phyloP scores from a whole-genome alignment of 1,140 invertebrate genomes.

The Bombus vancouverensis region DNA sequence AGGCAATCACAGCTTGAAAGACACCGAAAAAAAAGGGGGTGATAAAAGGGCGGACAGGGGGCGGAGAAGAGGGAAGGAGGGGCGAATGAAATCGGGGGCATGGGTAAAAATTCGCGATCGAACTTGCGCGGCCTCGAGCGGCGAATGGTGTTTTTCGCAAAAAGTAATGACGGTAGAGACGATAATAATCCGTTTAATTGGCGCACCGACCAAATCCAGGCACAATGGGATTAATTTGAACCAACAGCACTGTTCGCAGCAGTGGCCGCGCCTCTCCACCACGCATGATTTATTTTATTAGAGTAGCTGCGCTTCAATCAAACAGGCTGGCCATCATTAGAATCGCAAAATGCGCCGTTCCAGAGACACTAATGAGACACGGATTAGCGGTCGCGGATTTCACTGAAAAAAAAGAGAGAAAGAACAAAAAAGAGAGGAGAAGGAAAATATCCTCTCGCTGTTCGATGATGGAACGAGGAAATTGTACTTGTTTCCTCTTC shows the following conservation, averaged over 20 bases:
- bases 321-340: conserved; percentile 70
- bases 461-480: conserved; percentile 9
- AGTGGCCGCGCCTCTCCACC: conserved; percentile 53
- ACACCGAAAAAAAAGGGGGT: conserved; percentile 8
- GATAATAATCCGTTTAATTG: conserved; percentile 73
- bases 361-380: conserved; percentile 64
- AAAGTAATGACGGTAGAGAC: conserved; percentile 71
- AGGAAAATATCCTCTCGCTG: not conserved
- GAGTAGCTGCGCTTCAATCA: conserved; percentile 68
- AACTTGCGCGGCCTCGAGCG: conserved; percentile 4
- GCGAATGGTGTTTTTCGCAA: conserved; percentile 62
- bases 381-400: conserved; percentile 62
- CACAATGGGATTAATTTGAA: conserved; percentile 73
- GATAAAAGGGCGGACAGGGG: not conserved
- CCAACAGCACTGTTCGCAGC: conserved; percentile 66
- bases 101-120: conserved; percentile 57
- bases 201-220: conserved; percentile 70
- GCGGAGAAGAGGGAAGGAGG: too few species aligned
- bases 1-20: conserved; percentile 47
- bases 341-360: conserved; percentile 64
- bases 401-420: not conserved
- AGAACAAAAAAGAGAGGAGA: not conserved
- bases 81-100: not conserved
- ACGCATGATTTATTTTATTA: conserved; percentile 73
- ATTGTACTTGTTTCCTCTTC: not conserved